These are phyloP conservation scores for Listronotus oregonensis DNA, from an alignment of 1,140 invertebrate genomes.

Conservation along the genomic window DNA sequence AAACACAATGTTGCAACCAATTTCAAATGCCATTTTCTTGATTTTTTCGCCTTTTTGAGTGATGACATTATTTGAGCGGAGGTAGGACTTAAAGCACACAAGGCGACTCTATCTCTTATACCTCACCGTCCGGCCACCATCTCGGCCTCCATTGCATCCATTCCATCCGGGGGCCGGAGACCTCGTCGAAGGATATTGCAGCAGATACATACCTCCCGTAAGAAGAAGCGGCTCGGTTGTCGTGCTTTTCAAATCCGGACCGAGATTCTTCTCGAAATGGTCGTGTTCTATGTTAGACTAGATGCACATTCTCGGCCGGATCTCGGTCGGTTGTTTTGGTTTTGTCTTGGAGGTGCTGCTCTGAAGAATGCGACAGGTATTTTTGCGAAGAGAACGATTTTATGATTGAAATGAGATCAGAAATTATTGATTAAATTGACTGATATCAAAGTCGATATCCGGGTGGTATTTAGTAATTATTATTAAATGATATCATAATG, in stretches of 20 bases:
- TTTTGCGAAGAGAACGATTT: background rate
- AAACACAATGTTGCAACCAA: no score
- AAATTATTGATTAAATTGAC: no score
- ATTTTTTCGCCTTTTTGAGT: no score
- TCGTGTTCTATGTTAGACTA: no score
- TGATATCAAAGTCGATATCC: background rate
- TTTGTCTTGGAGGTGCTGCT: conserved; percentile 16
- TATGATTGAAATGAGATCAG: no score
- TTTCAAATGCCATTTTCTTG: no score
- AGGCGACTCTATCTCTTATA: background rate
- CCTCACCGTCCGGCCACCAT: conserved; percentile 1
- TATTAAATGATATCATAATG: no score
- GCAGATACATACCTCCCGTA: background rate
- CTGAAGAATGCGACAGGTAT: conserved; percentile 3
- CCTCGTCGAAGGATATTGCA: background rate
- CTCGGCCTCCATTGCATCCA: conserved; percentile 2
- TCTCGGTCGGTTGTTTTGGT: background rate
- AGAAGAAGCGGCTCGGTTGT: background rate
- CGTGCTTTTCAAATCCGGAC: no score
- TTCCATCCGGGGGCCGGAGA: background rate
- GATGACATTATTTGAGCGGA: no score
- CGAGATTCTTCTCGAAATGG: no score
- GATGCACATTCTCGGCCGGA: background rate
- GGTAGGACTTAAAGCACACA: no score
- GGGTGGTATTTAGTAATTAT: background rate